Evolutionary conservation across 2,113 vertebrate species (phyloP).

Genomic region (Bufo gargarizans): DNA sequence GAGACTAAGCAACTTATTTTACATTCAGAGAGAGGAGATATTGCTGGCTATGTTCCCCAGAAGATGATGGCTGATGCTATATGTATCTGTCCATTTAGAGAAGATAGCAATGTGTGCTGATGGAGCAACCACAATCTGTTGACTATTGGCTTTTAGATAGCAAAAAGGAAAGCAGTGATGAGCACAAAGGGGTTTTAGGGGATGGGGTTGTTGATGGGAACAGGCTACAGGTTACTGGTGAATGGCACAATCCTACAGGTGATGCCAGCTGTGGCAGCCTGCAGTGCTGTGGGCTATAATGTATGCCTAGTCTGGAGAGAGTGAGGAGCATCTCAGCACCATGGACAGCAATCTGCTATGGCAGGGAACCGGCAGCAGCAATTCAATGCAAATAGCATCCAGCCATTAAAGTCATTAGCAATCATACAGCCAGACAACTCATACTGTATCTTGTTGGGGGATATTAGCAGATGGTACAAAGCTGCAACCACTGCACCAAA

Average conservation of each 20-base stretch:
- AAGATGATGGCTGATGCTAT: constrained; percentile 1
- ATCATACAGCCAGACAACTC: neutral
- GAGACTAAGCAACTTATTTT: neutral
- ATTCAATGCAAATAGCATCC: neutral
- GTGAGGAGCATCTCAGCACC: constrained; percentile 29
- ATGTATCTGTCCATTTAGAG: constrained; percentile 23
- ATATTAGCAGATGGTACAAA: neutral
- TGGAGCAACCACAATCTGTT: neutral
- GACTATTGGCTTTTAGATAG: constrained; percentile 21
- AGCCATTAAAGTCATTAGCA: neutral
- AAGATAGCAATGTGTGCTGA: neutral
- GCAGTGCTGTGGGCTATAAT: constrained; percentile 30
- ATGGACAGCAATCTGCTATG: constrained; percentile 34
- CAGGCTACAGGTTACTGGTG: constrained; percentile 5
- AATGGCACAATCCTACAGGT: constrained; percentile 40
- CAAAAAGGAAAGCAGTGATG: neutral
- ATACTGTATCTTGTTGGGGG: neutral
- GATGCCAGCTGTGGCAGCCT: constrained; percentile 19
- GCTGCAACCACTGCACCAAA: constrained; percentile 39
- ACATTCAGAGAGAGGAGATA: neutral
- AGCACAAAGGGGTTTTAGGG: neutral
- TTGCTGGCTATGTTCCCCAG: neutral
- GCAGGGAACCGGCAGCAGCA: neutral
- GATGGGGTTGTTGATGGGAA: neutral
- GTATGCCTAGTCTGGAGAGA: constrained; percentile 1